These are phyloP conservation scores for Nomada goodeniana DNA, from an alignment of 2,888 invertebrate genomes.

Conservation along the genomic window DNA sequence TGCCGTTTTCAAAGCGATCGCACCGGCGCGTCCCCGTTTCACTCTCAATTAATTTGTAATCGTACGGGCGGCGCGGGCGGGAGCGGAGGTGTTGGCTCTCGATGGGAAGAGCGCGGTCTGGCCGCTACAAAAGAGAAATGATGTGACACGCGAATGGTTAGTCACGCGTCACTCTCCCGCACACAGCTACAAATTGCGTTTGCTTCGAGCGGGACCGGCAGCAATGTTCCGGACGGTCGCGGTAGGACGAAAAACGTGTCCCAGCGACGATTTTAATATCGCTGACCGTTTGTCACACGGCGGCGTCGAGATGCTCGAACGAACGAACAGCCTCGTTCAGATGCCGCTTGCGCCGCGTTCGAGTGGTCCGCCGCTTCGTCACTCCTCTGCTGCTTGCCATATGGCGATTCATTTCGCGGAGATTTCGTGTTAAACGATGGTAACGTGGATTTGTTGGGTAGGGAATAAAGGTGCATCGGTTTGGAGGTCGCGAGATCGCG, in stretches of 20 bases:
- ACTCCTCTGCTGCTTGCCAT: background rate
- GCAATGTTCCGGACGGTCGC: slow-evolving; percentile 24
- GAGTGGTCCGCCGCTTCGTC: background rate
- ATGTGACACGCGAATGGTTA: slow-evolving; percentile 73
- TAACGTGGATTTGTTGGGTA: too few species aligned
- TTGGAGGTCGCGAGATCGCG: too few species aligned
- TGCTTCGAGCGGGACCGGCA: slow-evolving; percentile 43
- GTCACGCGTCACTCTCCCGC: slow-evolving; percentile 73
- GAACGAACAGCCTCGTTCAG: slow-evolving; percentile 9
- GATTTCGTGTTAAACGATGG: too few species aligned
- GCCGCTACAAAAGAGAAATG: slow-evolving; percentile 69
- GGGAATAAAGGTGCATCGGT: too few species aligned
- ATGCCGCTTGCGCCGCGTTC: slow-evolving; percentile 1
- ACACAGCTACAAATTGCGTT: slow-evolving; percentile 67
- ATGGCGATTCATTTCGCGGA: background rate
- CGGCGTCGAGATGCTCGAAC: slow-evolving; percentile 8
- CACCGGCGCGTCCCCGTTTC: slow-evolving; percentile 69
- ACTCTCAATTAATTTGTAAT: slow-evolving; percentile 75
- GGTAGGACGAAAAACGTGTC: slow-evolving; percentile 60
- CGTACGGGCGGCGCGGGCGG: slow-evolving; percentile 23
- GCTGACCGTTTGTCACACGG: slow-evolving; percentile 56
- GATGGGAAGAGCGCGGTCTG: slow-evolving; percentile 47
- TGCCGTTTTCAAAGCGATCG: slow-evolving; percentile 65
- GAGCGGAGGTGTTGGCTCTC: background rate
- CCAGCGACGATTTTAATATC: slow-evolving; percentile 66